Evolutionary conservation across 2,888 invertebrate species (phyloP).

Genomic region (Podotricha telesiphe): DNA sequence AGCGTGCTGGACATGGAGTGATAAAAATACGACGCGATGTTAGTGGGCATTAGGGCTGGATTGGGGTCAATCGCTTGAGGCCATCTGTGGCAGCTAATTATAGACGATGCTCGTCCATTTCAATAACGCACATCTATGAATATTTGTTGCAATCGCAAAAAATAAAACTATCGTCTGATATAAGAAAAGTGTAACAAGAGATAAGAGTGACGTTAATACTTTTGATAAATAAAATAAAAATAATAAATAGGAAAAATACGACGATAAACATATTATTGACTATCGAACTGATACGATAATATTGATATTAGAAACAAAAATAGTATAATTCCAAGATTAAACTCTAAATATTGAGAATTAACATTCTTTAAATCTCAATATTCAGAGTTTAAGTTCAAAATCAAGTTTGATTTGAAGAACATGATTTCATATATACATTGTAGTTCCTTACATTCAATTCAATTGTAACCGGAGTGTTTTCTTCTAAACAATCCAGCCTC

Average conservation of each 20-base stretch:
- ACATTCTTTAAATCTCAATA: too few species aligned
- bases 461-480: not conserved
- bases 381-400: too few species aligned
- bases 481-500: not conserved
- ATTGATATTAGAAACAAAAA: not conserved
- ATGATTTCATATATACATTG: not conserved
- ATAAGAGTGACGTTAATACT: not conserved
- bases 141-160: constrained; percentile 63
- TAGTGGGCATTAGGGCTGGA: constrained; percentile 74
- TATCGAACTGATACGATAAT: not conserved
- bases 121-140: constrained; percentile 68
- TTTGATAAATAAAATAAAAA: constrained; percentile 11
- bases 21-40: constrained; percentile 75
- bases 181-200: constrained; percentile 6
- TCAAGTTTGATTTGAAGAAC: too few species aligned
- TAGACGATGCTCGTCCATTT: constrained; percentile 69
- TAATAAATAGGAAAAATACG: constrained; percentile 9
- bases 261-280: constrained; percentile 6
- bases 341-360: too few species aligned
- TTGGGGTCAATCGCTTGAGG: constrained; percentile 82
- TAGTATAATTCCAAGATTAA: not conserved
- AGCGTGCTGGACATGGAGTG: constrained; percentile 61
- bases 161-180: constrained; percentile 16
- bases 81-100: constrained; percentile 80
- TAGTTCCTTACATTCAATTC: not conserved